phyloP scores from a whole-genome alignment of 2,797 vertebrate genomes.

The Caiman crocodilus region DNA sequence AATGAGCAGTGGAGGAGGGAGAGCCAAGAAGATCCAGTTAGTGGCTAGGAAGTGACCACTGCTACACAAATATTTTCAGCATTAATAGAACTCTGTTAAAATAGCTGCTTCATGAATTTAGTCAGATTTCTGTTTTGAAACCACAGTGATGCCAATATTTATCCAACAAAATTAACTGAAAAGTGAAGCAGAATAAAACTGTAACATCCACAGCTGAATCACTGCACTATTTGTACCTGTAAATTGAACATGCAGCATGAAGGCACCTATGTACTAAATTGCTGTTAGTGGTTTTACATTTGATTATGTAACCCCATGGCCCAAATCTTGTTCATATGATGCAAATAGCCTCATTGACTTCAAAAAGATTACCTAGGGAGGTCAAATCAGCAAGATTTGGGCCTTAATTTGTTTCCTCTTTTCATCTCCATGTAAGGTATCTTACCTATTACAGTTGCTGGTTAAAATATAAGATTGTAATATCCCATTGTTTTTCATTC shows the following conservation, averaged over 20 bases:
- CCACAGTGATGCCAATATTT: not conserved
- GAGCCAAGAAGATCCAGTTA: too few species aligned
- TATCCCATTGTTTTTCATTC: slow-evolving; percentile 56
- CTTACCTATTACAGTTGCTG: slow-evolving; percentile 32
- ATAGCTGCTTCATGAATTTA: not conserved
- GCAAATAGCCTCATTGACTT: not conserved
- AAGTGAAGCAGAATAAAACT: not conserved
- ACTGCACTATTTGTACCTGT: not conserved
- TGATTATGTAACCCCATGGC: not conserved
- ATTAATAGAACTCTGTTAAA: slow-evolving; percentile 4
- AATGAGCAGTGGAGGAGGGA: too few species aligned
- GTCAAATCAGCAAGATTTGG: not conserved
- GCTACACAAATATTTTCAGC: not conserved
- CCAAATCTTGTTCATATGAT: not conserved
- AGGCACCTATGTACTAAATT: not conserved
- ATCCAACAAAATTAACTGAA: slow-evolving; percentile 19
- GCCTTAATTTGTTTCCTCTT: not conserved
- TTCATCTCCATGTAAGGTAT: not conserved
- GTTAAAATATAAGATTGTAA: slow-evolving; percentile 43
- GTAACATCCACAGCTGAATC: not conserved
- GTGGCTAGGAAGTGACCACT: too few species aligned
- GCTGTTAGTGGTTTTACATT: not conserved
- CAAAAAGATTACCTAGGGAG: not conserved
- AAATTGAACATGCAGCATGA: not conserved
- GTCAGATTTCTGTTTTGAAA: not conserved